Conservation (phyloP, 2,797 vertebrate genomes). For the Sebastes minor region DNA sequence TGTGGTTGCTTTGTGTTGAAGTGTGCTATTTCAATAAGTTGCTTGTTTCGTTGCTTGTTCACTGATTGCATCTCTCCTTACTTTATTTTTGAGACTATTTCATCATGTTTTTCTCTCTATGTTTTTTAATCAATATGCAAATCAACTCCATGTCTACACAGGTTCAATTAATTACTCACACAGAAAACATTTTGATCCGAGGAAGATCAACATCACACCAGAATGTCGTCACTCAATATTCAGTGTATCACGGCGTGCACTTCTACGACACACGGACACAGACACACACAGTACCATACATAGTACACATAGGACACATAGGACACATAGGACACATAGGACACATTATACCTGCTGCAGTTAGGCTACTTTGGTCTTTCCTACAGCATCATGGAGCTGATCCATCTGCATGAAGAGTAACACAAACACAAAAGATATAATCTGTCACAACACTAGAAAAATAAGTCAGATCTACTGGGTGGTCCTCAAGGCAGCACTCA, state of each 20-base stretch:
- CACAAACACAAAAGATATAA: constrained; percentile 6
- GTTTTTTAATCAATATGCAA: neutral
- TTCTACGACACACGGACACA: neutral
- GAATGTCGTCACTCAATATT: neutral
- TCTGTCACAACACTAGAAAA: neutral
- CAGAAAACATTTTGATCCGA: neutral
- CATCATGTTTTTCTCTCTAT: neutral
- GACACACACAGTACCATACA: neutral
- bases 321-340: neutral
- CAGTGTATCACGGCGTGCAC: neutral
- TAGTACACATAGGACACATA: neutral
- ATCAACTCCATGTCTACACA: neutral
- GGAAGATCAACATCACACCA: no score
- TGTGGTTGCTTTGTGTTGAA: neutral
- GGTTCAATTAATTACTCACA: neutral
- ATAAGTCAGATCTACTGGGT: neutral
- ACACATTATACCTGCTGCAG: neutral
- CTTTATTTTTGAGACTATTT: neutral
- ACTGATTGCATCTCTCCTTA: neutral
- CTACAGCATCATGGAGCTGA: neutral
- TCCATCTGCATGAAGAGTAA: neutral
- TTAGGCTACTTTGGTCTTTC: neutral
- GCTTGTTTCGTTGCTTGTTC: neutral
- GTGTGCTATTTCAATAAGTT: neutral
- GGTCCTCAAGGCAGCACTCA: neutral